phyloP scores from a whole-genome alignment of 2,797 vertebrate species.

The Syndactyla subalaris region DNA sequence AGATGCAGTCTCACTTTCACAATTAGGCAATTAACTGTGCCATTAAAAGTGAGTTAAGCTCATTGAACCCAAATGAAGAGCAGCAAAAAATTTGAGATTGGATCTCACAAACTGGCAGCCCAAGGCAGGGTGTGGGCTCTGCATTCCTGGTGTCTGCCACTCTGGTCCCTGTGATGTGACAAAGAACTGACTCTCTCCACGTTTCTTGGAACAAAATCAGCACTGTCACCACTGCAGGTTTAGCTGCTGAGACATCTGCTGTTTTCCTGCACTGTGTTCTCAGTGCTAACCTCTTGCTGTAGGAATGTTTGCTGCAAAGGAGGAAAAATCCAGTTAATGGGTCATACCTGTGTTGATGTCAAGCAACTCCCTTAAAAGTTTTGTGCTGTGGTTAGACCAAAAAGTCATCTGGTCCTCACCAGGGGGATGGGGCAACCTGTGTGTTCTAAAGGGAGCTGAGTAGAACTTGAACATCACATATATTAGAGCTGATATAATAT shows the following conservation, averaged over 20 bases:
- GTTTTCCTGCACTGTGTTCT: neutral
- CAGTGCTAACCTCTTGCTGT: neutral
- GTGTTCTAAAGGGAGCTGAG: neutral
- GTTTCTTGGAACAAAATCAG: neutral
- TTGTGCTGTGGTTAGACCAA: neutral
- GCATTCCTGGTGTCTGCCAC: neutral
- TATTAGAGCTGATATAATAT: neutral
- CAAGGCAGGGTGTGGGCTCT: neutral
- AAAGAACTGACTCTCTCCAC: neutral
- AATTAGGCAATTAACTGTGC: conserved; percentile 13
- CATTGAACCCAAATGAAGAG: neutral
- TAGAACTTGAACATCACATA: neutral
- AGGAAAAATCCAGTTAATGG: neutral
- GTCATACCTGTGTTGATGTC: neutral
- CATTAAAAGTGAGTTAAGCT: neutral
- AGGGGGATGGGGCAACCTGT: neutral
- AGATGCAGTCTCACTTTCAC: neutral
- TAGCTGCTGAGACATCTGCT: neutral
- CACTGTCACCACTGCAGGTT: neutral
- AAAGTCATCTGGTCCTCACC: neutral
- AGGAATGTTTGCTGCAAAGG: neutral
- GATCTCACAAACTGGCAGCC: neutral
- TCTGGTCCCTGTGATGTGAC: neutral
- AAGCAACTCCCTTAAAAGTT: too few relatives aligned
- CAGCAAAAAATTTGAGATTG: neutral